Conservation (phyloP, 2,797 vertebrate species). For the Takifugu ocellatus region DNA sequence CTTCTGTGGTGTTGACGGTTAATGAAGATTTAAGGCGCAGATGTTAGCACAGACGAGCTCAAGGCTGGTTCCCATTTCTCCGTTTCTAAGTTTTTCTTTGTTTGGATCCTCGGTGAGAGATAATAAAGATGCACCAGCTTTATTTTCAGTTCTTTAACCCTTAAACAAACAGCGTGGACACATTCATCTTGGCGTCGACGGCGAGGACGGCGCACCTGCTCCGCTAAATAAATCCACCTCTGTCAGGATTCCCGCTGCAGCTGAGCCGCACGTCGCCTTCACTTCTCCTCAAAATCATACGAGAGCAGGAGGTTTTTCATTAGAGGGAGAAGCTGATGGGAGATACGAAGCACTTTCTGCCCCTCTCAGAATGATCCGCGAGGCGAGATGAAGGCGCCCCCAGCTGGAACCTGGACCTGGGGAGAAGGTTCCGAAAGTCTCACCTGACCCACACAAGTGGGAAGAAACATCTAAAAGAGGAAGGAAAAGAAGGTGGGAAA, state of each 20-base stretch:
- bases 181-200: neutral
- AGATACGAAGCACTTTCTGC: slow-evolving; percentile 17
- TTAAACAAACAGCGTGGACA: too few species aligned
- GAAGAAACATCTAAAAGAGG: slow-evolving; percentile 16
- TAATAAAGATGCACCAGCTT: too few species aligned
- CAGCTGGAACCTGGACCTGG: slow-evolving; percentile 37
- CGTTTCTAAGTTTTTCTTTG: too few species aligned
- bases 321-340: slow-evolving; percentile 35
- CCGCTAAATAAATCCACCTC: slow-evolving; percentile 1
- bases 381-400: too few species aligned
- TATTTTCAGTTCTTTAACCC: too few species aligned
- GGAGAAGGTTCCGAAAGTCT: slow-evolving; percentile 64
- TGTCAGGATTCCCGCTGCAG: slow-evolving; percentile 6
- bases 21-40: too few species aligned
- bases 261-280: slow-evolving; percentile 19
- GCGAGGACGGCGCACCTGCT: neutral
- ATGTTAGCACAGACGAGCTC: too few species aligned
- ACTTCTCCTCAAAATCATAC: slow-evolving; percentile 12
- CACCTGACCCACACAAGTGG: slow-evolving; percentile 58
- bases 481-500: slow-evolving; percentile 70
- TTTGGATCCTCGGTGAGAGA: too few species aligned
- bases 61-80: too few species aligned
- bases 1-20: too few species aligned
- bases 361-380: too few species aligned
- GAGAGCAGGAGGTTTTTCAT: slow-evolving; percentile 14